phyloP scores from a whole-genome alignment of 2,113 vertebrate species.

The Passer domesticus region DNA sequence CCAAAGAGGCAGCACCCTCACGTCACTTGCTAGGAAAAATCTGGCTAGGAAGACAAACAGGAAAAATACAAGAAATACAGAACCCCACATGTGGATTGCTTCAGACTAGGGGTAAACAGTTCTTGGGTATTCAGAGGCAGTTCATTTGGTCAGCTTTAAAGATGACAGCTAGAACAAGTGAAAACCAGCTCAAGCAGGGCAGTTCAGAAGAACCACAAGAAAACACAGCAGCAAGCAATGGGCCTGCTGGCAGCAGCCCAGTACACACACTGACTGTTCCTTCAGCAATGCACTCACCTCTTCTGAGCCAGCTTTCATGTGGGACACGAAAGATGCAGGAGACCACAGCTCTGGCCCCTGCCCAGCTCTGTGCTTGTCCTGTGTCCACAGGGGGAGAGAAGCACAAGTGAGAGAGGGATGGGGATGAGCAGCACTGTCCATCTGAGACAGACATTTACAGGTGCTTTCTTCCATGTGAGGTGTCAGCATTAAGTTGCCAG shows the following conservation, averaged over 20 bases:
- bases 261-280: not conserved
- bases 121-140: not conserved
- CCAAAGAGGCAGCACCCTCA: not conserved
- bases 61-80: not conserved
- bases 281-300: conserved; percentile 35
- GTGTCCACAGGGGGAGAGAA: not conserved
- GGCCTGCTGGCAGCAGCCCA: not conserved
- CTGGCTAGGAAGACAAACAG: not conserved
- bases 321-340: conserved; percentile 73
- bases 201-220: not conserved
- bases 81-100: not conserved
- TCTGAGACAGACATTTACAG: not conserved
- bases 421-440: not conserved
- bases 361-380: accelerated
- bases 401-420: not conserved
- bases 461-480: not conserved
- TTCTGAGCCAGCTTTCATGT: not conserved
- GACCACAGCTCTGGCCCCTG: conserved; percentile 60
- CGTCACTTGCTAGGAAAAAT: not conserved
- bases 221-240: not conserved
- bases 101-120: not conserved
- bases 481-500: not conserved
- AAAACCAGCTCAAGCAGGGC: not conserved
- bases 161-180: not conserved
- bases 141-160: not conserved